A percentile compares a stretch with the other conserved stretches of the same genome.
These are phyloP conservation scores for Labroides dimidiatus DNA, from an alignment of 2,797 vertebrate genomes.

Conservation along the genomic window DNA sequence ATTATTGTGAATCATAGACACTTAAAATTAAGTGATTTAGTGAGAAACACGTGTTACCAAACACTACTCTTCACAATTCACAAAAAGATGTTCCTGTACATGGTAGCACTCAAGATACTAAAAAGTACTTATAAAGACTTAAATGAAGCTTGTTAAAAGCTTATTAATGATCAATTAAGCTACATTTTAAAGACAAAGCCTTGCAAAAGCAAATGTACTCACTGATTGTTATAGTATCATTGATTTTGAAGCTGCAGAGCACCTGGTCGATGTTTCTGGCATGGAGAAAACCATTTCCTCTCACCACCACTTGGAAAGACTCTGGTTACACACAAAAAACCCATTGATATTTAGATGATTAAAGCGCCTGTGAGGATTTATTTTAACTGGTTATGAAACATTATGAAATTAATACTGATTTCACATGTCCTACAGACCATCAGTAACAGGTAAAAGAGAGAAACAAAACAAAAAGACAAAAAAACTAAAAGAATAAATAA, in stretches of 20 bases:
- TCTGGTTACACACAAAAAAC: slow-evolving; percentile 77
- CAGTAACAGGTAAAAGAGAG: too few relatives aligned
- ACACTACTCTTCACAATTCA: too few relatives aligned
- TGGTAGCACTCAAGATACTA: neutral
- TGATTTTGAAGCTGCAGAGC: slow-evolving; percentile 94
- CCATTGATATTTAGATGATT: neutral
- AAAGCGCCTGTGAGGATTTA: neutral
- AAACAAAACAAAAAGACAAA: too few relatives aligned
- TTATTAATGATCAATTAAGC: neutral
- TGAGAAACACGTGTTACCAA: too few relatives aligned
- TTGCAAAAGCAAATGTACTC: slow-evolving; percentile 41
- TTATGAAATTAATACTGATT: too few relatives aligned
- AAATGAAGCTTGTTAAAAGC: neutral
- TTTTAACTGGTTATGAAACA: too few relatives aligned
- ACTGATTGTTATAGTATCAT: slow-evolving; percentile 85
- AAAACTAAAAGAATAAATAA: too few relatives aligned
- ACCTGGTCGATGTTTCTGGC: slow-evolving; percentile 89
- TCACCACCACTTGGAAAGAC: slow-evolving; percentile 89
- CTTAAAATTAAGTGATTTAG: neutral
- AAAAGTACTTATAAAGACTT: neutral
- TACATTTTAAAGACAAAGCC: neutral
- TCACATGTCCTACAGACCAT: too few relatives aligned
- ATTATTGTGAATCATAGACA: neutral
- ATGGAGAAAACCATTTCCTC: slow-evolving; percentile 91
- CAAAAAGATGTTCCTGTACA: too few relatives aligned